Base-by-base conservation (phyloP, 2,888 invertebrate genomes). In the Plusia festucae region DNA sequence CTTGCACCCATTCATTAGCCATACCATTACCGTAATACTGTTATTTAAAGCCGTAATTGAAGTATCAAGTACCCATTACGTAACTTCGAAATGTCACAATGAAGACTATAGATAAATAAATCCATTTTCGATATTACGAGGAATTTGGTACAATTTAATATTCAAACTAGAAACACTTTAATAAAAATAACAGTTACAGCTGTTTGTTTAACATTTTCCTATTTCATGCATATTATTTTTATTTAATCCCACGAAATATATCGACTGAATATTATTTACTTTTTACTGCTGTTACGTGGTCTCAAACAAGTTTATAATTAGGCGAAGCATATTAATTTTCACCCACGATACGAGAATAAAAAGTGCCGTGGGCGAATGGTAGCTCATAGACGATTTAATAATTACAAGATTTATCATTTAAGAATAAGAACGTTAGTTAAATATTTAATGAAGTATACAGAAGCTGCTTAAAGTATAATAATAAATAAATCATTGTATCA, bases 291-390 rank as follows among this genome's bases (percentile, higher is more conserved):
- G n/a, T 13, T 55, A 16, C 13, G 34, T 51, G 51, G 44, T 51
- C 32, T 52, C 15, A 51, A 54, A 54, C 53, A 71, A 46, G 51
- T 58, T 64, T 40, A 57, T 61, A 57, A 72, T 75, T 58, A 64
- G 52, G n/a, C 16, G 22, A 13, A 56, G 24, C 16, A 46, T 65
- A 73, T 68, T 60, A 30, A 61, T 65, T 67, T 69, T 65, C 78
- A 73, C 68, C 78, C 73, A 76, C 70, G 53, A 59, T 16, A 67
- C 32, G n/a, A n/a, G n/a, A 4, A 34, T 15, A 30, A 61, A 32
- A 34, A 24, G 11, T 46, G 70, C 74, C 40, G 73, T 73, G 30
- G 70, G 63, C 67, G 63, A 53, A 59, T 57, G 73, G 73, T 70
- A 66, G 70, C 66, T 34, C n/a, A 24, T 22, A 54, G 27, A 57